phyloP scores from a whole-genome alignment of 2,113 vertebrate genomes.

The Formicarius rufipectus region DNA sequence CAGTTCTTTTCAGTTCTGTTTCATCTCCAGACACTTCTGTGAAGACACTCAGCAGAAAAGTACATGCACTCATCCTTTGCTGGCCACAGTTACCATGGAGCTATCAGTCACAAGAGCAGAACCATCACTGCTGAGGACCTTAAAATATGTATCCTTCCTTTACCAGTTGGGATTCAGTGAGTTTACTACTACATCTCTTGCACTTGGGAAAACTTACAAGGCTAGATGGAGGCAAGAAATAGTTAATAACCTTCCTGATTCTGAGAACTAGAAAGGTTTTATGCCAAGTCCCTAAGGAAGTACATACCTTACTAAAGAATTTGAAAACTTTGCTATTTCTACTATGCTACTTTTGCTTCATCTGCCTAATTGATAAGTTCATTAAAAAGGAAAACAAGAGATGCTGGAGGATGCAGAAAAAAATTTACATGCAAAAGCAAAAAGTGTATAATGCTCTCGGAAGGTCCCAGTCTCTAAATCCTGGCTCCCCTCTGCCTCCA shows the following conservation, averaged over 20 bases:
- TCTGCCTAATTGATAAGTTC: constrained; percentile 33
- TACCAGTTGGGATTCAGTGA: not conserved
- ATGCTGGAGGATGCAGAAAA: not conserved
- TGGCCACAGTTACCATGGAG: not conserved
- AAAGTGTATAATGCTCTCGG: not conserved
- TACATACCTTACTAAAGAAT: not conserved
- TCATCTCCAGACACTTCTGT: not conserved
- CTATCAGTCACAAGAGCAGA: not conserved
- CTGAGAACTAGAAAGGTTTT: not conserved
- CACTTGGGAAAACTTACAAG: not conserved
- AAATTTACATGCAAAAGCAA: constrained; percentile 12
- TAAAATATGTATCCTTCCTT: not conserved
- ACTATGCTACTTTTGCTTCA: constrained; percentile 13
- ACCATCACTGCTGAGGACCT: not conserved
- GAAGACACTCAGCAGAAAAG: not conserved
- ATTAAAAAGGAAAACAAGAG: constrained; percentile 27
- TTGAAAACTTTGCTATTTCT: not conserved
- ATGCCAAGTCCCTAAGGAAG: not conserved
- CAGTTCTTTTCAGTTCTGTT: not conserved
- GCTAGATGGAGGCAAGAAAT: not conserved
- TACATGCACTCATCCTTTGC: not conserved
- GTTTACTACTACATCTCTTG: not conserved
- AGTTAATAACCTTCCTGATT: not conserved
- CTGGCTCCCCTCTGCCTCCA: not conserved
- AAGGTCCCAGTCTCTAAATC: not conserved